Evolutionary conservation across 2,888 invertebrate species (phyloP).

Genomic region (Melanostoma scalare): DNA sequence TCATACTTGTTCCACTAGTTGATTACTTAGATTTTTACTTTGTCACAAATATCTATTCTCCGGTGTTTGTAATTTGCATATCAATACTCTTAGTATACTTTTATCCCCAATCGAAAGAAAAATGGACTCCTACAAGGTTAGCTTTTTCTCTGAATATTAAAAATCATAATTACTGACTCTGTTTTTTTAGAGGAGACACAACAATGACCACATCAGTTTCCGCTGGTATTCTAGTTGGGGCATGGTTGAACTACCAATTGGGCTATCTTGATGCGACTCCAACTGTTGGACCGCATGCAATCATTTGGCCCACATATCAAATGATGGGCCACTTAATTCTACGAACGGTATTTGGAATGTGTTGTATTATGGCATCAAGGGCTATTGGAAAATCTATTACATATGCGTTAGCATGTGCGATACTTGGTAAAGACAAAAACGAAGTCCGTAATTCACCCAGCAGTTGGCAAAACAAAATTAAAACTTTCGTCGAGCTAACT

Average conservation of each 20-base stretch:
- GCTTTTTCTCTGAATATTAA: not conserved
- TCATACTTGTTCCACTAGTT: constrained; percentile 88
- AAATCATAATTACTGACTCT: not conserved
- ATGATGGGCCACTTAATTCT: constrained; percentile 87
- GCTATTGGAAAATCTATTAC: constrained; percentile 87
- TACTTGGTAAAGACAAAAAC: constrained; percentile 87
- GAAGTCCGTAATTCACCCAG: constrained; percentile 86
- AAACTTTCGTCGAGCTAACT: constrained; percentile 90
- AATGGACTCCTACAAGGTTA: constrained; percentile 95
- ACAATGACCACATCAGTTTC: constrained; percentile 93
- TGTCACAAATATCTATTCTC: constrained; percentile 86
- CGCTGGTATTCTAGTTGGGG: constrained; percentile 89
- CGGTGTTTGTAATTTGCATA: constrained; percentile 85
- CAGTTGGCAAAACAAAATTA: constrained; percentile 87
- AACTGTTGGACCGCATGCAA: constrained; percentile 88
- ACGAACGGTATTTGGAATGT: constrained; percentile 89
- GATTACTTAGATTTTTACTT: constrained; percentile 89
- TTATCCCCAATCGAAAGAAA: constrained; percentile 89
- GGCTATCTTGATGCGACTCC: constrained; percentile 86
- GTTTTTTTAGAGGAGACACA: constrained; percentile 90
- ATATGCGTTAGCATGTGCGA: constrained; percentile 87
- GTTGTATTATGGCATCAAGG: constrained; percentile 87
- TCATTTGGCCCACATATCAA: constrained; percentile 90
- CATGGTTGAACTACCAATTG: constrained; percentile 92
- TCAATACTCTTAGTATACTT: constrained; percentile 88